Conservation (phyloP, 1,140 invertebrate genomes). For the Agraylea sexmaculata region DNA sequence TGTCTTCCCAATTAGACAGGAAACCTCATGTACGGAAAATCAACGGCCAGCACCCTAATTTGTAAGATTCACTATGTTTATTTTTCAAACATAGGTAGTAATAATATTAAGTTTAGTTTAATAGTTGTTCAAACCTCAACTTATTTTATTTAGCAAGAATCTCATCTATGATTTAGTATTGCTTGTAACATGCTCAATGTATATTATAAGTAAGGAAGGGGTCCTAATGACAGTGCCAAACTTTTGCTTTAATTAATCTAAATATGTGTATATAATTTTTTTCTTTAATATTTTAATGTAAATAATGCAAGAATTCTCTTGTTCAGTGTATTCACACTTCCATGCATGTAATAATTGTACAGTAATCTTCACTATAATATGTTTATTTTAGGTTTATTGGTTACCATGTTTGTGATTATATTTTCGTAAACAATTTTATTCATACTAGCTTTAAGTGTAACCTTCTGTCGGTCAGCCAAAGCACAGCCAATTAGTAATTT, state of each 20-base stretch:
- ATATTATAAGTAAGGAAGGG: background rate
- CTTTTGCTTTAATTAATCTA: background rate
- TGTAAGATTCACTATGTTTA: no score
- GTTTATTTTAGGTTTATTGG: background rate
- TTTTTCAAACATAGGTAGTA: no score
- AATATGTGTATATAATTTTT: background rate
- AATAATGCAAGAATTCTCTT: background rate
- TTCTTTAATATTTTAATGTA: background rate
- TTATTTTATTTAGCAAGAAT: background rate
- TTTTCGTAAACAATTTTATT: conserved; percentile 2
- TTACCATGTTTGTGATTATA: background rate
- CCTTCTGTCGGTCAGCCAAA: no score
- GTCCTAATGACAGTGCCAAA: background rate
- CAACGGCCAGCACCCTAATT: no score
- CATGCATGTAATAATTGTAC: background rate
- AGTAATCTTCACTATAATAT: background rate
- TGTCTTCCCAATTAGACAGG: conserved; percentile 20
- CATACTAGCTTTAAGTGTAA: conserved; percentile 11
- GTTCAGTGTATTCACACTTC: background rate
- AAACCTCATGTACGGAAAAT: conserved; percentile 15
- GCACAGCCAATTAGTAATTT: no score
- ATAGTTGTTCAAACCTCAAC: no score
- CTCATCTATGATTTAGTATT: background rate
- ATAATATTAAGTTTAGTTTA: no score
- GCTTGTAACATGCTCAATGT: background rate